Evolutionary conservation across 2,797 vertebrate genomes (phyloP), one percentile per base, ranked within the genome.

Genomic region (Chaunax sp.): DNA sequence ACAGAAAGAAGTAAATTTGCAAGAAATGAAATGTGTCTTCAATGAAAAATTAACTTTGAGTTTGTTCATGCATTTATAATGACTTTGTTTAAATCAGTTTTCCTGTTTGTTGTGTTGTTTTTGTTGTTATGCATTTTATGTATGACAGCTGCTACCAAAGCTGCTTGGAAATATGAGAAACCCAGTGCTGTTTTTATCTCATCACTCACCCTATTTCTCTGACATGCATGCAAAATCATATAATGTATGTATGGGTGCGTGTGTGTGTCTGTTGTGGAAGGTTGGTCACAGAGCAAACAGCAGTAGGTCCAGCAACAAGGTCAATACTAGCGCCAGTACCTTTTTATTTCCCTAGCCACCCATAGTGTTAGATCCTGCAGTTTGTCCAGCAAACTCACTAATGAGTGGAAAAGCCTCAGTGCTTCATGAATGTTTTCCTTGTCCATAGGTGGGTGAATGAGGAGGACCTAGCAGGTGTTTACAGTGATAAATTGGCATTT

Each of bases 321-420:
- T 92, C 91, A 92, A 93, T 90, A 92, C 88, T 62, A 83, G 79
- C 68, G 46, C 86, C 91, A 93, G 89, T 87, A 90, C 90, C 85
- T 90, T 89, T 90, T 92, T 90, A 93, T 93, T 94, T 93, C 90
- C 92, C 90, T 57, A 84, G 90, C 77, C 82, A 78, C 88, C 83
- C 67, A 79, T 82, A 69, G 64, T 51, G 77, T 88, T 72, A 81
- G 82, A 89, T 87, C 84, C 77, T 68, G 72, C 81, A 80, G 91
- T 92, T 92, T 91, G 88, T 90, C 83, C 85, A 86, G 89, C 80
- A 91, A 93, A 92, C 83, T 77, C 81, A 81, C 87, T 87, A 91
- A 93, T 89, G 87, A 91, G 85, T 75, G 68, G 62, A 64, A 71
- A 47, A 64, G 75, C 81, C 67, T 78, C 57, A n/a, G n/a, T 63